A percentile compares a stretch with the other conserved stretches of the same genome.
Conservation (phyloP, 2,113 vertebrate genomes). For the Turdus rufiventris region DNA sequence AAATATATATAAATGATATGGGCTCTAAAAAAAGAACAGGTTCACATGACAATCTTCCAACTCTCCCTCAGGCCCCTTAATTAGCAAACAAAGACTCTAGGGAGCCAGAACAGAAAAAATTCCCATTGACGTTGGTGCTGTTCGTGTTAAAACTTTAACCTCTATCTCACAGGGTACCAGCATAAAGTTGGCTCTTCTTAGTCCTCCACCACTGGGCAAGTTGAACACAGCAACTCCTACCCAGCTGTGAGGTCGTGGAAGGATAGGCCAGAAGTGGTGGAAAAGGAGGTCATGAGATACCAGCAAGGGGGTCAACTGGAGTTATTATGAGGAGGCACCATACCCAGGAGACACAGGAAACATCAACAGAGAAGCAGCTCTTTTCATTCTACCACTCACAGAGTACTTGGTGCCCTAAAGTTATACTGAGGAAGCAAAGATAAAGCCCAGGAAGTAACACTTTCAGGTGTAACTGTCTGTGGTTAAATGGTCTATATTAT, state of each 20-base stretch:
- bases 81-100: not conserved
- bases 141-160: not conserved
- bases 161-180: not conserved
- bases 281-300: not conserved
- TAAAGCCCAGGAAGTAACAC: not conserved
- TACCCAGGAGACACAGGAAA: not conserved
- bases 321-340: not conserved
- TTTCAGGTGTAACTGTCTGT: not conserved
- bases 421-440: not conserved
- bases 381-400: not conserved
- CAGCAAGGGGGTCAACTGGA: not conserved
- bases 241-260: not conserved
- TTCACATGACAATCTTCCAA: not conserved
- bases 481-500: not conserved
- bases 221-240: not conserved
- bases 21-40: not conserved
- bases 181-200: not conserved
- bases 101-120: not conserved
- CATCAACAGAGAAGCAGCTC: not conserved
- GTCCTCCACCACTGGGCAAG: not conserved
- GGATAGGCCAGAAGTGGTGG: not conserved
- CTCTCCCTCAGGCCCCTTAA: not conserved
- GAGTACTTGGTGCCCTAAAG: not conserved
- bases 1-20: not conserved
- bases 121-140: not conserved